phyloP scores from a whole-genome alignment of 2,797 vertebrate genomes.

The Hemibagrus guttatus region DNA sequence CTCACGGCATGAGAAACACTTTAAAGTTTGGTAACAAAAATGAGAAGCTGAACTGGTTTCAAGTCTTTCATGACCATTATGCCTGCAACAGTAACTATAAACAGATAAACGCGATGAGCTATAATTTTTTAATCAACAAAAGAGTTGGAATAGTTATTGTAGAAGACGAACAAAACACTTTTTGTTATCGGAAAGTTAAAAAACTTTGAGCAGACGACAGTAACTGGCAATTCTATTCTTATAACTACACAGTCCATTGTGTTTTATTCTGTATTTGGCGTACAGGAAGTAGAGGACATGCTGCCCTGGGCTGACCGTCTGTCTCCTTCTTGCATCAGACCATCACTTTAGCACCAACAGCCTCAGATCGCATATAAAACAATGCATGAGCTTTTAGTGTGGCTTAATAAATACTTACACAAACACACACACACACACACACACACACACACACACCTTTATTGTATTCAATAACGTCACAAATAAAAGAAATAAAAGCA shows the following conservation, averaged over 20 bases:
- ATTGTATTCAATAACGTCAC: background rate
- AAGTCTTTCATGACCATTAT: too few species aligned
- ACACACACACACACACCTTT: background rate
- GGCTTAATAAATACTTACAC: background rate
- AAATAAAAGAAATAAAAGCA: conserved; percentile 22
- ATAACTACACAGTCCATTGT: background rate
- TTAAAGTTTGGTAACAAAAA: background rate
- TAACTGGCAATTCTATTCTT: background rate
- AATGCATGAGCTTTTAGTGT: conserved; percentile 52
- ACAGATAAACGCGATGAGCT: background rate
- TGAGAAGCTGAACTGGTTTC: background rate
- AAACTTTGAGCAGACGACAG: too few species aligned
- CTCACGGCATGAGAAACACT: background rate
- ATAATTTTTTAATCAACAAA: background rate
- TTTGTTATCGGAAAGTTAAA: background rate
- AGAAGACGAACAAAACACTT: background rate
- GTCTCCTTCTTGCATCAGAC: background rate
- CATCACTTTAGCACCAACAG: background rate
- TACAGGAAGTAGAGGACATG: background rate
- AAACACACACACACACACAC: background rate
- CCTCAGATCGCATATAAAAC: conserved; percentile 52
- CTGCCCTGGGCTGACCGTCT: background rate
- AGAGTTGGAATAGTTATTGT: background rate
- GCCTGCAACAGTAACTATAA: background rate
- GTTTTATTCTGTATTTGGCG: background rate